Evolutionary conservation across 35 echinoderm and acorn worm genomes (phyloP).

Genomic region (Apostichopus parvimensis): DNA sequence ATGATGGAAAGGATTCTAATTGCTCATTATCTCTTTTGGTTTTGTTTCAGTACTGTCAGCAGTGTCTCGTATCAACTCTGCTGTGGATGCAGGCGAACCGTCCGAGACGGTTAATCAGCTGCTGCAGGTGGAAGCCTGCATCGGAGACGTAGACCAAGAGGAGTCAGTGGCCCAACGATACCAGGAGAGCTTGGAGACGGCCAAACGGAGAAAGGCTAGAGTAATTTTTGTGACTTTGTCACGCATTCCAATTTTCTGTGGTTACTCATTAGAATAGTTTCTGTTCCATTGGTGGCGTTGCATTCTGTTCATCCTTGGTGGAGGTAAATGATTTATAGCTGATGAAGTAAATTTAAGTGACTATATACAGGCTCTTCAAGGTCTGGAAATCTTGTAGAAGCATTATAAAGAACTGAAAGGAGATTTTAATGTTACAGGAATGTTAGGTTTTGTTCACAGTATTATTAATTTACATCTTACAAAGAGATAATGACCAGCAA

Average conservation of each 20-base stretch:
- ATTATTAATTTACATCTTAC: too few species aligned
- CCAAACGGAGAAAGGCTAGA: constrained; percentile 75
- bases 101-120: constrained; percentile 64
- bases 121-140: constrained; percentile 57
- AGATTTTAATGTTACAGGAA: too few species aligned
- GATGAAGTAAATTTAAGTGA: too few species aligned
- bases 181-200: constrained; percentile 65
- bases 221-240: constrained; percentile 58
- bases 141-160: constrained; percentile 78
- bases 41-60: constrained; percentile 70
- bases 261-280: not conserved
- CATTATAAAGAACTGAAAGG: too few species aligned
- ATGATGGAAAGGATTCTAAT: too few species aligned
- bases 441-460: too few species aligned
- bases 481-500: too few species aligned
- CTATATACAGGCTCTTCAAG: too few species aligned
- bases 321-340: not conserved
- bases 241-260: constrained; percentile 26
- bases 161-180: constrained; percentile 71
- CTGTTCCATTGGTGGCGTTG: not conserved
- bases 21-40: not conserved
- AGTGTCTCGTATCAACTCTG: constrained; percentile 86
- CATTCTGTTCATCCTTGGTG: not conserved
- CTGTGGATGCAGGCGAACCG: constrained; percentile 75
- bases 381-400: too few species aligned